Base-by-base conservation (phyloP, 1,140 invertebrate species). In the Fopius arisanus region DNA sequence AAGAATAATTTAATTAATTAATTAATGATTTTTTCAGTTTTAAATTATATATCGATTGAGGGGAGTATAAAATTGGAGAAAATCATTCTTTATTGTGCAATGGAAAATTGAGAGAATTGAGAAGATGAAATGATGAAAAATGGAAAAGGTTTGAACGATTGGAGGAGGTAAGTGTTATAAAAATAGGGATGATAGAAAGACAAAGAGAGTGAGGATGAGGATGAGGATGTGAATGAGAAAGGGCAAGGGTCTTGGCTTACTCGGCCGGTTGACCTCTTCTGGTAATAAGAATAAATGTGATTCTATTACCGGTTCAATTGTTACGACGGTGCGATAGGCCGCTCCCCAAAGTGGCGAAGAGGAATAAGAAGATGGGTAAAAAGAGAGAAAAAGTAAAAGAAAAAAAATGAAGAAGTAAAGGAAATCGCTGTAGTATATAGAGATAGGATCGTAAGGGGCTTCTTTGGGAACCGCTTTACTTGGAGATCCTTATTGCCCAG, bases 241-340 rank as follows among this genome's bases (percentile, higher is more conserved):
- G 70, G 31, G 29, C 37, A 78, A 76, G 63, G 67, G 75, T 77
- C 76, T 77, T 66, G 69, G 67, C 68, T 80, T 79, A 81, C 78
- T 71, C 77, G 78, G 78, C 81, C 79, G 73, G 84, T 84, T 87
- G 86, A 88, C 86, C 87, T 87, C 85, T 79, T 79, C 82, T 78
- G 81, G 86, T 87, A 88, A 88, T 88, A 88, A 87, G 87, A 88
- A 88, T 83, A 84, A 88, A 88, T 88, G 87, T 87, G 87, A 88
- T 88, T 88, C 86, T 87, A 88, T 88, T 88, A 88, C 79, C 80
- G 81, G 84, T 87, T 88, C 87, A 84, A 88, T 88, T 88, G 87
- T 88, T 87, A 87, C 86, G 84, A 77, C 79, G 78, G 73, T 78
- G 73, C 80, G 28, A 86, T 85, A 81, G 84, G 81, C 84, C 75